These are phyloP conservation scores for Chrysotoxum bicinctum DNA, from an alignment of 2,888 invertebrate species.

Conservation along the genomic window DNA sequence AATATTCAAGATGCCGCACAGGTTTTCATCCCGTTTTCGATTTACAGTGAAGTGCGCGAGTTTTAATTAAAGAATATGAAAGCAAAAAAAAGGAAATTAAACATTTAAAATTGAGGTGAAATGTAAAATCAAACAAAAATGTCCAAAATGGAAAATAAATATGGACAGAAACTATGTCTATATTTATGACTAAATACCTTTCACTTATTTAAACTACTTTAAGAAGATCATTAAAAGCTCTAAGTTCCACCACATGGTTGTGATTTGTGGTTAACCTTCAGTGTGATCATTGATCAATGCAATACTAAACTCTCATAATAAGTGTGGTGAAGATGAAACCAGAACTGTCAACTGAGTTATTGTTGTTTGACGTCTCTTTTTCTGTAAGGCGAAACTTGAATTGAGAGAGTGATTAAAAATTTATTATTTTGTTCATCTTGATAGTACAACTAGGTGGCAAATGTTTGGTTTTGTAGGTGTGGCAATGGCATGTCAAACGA, in stretches of 20 bases:
- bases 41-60: constrained; percentile 37
- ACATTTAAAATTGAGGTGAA: constrained; percentile 28
- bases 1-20: constrained; percentile 7
- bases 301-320: not conserved
- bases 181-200: constrained; percentile 41
- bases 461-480: constrained; percentile 50
- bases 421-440: constrained; percentile 19
- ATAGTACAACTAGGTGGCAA: not conserved
- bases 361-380: not conserved
- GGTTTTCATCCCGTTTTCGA: constrained; percentile 55
- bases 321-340: constrained; percentile 21
- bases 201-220: constrained; percentile 30
- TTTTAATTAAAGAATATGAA: not conserved
- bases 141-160: not conserved
- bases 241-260: constrained; percentile 24
- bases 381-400: not conserved
- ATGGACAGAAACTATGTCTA: not conserved
- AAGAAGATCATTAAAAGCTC: constrained; percentile 56
- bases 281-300: constrained; percentile 17
- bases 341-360: constrained; percentile 1
- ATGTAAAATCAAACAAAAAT: constrained; percentile 22
- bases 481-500: constrained; percentile 42
- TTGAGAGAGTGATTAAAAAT: constrained; percentile 19
- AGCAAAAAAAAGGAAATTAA: not conserved
- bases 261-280: constrained; percentile 53